Percentiles rank a stretch among this genome's conserved stretches.
phyloP scores from a whole-genome alignment of 1,140 invertebrate species.

The Caenorhabditis brenneri region DNA sequence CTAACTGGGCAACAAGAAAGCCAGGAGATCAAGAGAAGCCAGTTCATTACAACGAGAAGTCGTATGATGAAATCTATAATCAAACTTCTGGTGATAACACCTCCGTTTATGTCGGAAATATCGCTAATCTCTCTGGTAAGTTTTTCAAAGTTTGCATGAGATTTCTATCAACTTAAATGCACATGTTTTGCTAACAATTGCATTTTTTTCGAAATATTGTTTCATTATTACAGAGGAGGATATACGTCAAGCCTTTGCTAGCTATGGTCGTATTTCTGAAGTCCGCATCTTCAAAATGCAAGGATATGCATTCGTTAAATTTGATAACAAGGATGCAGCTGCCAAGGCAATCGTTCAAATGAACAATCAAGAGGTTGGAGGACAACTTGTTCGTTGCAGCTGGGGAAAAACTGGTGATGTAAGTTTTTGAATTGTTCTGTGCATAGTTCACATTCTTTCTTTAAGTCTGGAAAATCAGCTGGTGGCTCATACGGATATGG shows the following conservation, averaged over 20 bases:
- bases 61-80: conserved; percentile 96
- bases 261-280: conserved; percentile 93
- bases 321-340: conserved; percentile 95
- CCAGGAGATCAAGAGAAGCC: conserved; percentile 43
- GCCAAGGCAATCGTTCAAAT: conserved; percentile 95
- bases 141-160: background rate
- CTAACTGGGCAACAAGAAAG: conserved; percentile 71
- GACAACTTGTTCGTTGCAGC: conserved; percentile 94
- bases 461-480: background rate
- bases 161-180: no score
- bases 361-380: conserved; percentile 95
- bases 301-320: conserved; percentile 97
- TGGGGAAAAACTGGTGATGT: conserved; percentile 85
- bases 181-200: no score
- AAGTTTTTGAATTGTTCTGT: background rate
- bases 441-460: background rate
- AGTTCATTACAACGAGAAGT: conserved; percentile 45
- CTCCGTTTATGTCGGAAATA: conserved; percentile 97
- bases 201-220: background rate
- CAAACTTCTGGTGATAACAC: conserved; percentile 97
- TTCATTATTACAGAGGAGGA: conserved; percentile 81
- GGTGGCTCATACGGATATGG: conserved; percentile 25
- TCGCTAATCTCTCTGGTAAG: conserved; percentile 72
- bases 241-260: conserved; percentile 92
- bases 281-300: conserved; percentile 99